Conservation (phyloP, 2,797 vertebrate species). For the Urosaurus nigricauda region DNA sequence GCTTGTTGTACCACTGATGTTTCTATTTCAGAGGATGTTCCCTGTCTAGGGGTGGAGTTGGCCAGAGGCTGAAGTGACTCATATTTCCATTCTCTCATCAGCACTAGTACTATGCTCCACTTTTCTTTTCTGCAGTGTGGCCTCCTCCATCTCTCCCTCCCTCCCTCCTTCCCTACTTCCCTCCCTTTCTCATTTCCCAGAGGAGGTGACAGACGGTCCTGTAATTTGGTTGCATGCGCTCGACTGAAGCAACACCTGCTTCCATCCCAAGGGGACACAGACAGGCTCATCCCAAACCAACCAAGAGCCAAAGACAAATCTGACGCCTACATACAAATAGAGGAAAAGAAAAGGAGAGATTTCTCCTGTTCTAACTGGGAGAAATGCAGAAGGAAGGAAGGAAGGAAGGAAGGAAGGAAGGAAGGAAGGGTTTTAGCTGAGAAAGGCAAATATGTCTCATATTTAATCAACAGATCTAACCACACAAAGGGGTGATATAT, state of each 20-base stretch:
- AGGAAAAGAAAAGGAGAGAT: constrained; percentile 47
- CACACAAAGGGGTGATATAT: constrained; percentile 61
- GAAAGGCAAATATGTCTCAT: constrained; percentile 57
- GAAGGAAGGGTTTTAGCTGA: constrained; percentile 59
- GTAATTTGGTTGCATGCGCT: constrained; percentile 99
- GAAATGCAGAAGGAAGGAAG: constrained; percentile 16
- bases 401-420: constrained; percentile 61
- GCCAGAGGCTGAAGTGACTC: constrained; percentile 63
- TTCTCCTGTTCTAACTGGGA: background rate
- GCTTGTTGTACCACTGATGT: constrained; percentile 46
- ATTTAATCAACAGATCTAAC: constrained; percentile 47
- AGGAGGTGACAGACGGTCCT: constrained; percentile 97
- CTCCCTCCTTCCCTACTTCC: constrained; percentile 69
- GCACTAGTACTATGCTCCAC: constrained; percentile 64
- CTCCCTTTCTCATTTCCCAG: constrained; percentile 84
- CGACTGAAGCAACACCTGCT: constrained; percentile 99
- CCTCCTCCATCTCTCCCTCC: constrained; percentile 54
- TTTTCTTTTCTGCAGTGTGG: constrained; percentile 66
- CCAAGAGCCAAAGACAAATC: constrained; percentile 81
- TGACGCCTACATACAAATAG: constrained; percentile 77
- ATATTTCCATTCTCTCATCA: constrained; percentile 67
- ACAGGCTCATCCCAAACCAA: constrained; percentile 84
- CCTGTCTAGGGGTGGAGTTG: constrained; percentile 66
- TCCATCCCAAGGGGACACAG: constrained; percentile 89
- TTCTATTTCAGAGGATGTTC: constrained; percentile 69